Evolutionary conservation across 2,888 invertebrate genomes (phyloP).

Genomic region (Xylota segnis): DNA sequence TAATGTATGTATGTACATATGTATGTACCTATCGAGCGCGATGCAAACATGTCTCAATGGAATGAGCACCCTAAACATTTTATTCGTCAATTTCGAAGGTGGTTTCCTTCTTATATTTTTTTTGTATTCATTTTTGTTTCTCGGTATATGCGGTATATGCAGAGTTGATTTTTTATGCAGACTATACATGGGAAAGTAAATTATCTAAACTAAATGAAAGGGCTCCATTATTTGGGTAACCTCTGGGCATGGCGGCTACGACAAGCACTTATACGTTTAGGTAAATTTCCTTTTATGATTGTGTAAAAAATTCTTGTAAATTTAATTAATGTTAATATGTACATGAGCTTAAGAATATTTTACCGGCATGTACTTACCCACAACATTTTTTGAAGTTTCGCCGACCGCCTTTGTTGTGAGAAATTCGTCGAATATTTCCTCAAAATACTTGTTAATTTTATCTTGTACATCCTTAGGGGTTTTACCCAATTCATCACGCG

Average conservation of each 20-base stretch:
- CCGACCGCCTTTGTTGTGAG: constrained; percentile 90
- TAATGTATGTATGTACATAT: no score
- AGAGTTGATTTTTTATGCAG: no score
- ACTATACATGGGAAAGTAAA: no score
- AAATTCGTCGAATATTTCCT: constrained; percentile 89
- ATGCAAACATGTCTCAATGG: no score
- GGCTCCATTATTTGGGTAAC: constrained; percentile 15
- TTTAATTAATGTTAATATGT: not conserved
- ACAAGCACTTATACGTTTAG: not conserved
- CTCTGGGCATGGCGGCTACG: constrained; percentile 6
- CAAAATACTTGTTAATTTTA: constrained; percentile 88
- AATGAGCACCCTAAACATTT: no score
- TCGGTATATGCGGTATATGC: no score
- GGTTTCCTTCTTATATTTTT: no score
- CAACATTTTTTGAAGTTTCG: constrained; percentile 83
- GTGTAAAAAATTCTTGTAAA: not conserved
- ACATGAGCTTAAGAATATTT: not conserved
- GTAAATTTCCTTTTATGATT: not conserved
- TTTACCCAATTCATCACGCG: constrained; percentile 86
- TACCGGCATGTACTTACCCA: constrained; percentile 79
- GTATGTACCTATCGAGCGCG: no score
- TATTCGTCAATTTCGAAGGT: no score
- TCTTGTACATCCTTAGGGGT: constrained; percentile 86
- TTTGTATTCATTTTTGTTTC: no score
- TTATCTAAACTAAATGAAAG: not conserved